Base-by-base conservation (phyloP, 2,888 invertebrate genomes). In the Xestobium rufovillosum region DNA sequence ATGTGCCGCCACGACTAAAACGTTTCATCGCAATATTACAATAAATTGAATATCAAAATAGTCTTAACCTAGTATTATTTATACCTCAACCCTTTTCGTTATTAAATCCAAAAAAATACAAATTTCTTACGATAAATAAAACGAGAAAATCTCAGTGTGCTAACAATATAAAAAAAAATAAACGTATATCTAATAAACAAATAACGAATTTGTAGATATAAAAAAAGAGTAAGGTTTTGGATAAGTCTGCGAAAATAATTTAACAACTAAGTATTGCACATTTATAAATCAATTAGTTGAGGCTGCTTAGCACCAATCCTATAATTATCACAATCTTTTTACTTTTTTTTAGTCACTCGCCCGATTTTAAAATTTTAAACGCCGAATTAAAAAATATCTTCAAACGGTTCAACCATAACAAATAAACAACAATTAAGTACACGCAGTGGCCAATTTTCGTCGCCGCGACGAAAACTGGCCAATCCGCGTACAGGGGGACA, bases 231-330 rank as follows among this genome's bases (percentile, higher is more conserved):
- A n/a, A n/a, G n/a, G n/a, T n/a, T n/a, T n/a, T n/a, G n/a, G n/a
- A n/a, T n/a, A n/a, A n/a, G 31, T 36, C 26, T 4, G 38, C 32
- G 29, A 35, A 32, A 39, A 49, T 31, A 36, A 48, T 45, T 48
- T 59, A 53, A 57, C 43, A 61, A 59, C 60, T 63, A 63, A 63
- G 60, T 65, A 65, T 65, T 65, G 65, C 65, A 65, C 64, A 59
- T 56, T 53, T 39, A 39, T 39, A 34, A 19, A 8, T 43, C 36
- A 40, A 47, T 35, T 49, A 42, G 42, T 40, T 50, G 55, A 62
- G 60, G 63, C 63, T 61, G 61, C 56, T 55, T 62, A 65, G 65
- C 65, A 65, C 65, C 66, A 64, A 61, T 59, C 59, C 62, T 57
- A 50, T 55, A 56, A n/a, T 57, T 65, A 63, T 65, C 65, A 65